A percentile compares a stretch with the other conserved stretches of the same genome.
These are phyloP conservation scores for Epinotia bilunana DNA, from an alignment of 2,888 invertebrate species.

Conservation along the genomic window DNA sequence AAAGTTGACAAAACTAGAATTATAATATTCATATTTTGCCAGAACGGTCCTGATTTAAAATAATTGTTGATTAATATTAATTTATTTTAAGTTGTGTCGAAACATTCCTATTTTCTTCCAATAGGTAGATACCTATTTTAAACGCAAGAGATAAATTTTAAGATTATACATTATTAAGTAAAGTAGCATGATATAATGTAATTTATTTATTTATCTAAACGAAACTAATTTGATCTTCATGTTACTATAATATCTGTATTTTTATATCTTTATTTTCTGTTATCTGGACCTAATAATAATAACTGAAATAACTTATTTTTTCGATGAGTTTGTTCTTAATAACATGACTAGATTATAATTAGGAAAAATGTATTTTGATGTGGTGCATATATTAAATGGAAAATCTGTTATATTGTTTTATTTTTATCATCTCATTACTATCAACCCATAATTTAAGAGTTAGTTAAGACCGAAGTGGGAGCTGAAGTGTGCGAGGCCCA, in stretches of 20 bases:
- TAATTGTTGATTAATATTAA: background rate
- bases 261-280: conserved; percentile 16
- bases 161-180: background rate
- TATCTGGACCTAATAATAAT: conserved; percentile 10
- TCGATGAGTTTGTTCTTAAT: conserved; percentile 27
- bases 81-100: background rate
- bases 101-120: conserved; percentile 24
- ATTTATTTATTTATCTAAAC: background rate
- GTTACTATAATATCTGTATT: conserved; percentile 1
- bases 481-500: too few species aligned
- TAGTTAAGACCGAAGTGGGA: too few species aligned
- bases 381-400: conserved; percentile 36
- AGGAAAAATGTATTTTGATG: conserved; percentile 41
- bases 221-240: background rate
- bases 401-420: conserved; percentile 17
- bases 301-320: conserved; percentile 28
- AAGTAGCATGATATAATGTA: background rate
- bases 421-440: background rate
- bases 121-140: background rate
- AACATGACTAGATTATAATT: conserved; percentile 2
- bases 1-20: background rate
- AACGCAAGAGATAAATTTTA: background rate
- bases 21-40: background rate
- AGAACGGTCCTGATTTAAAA: conserved; percentile 1
- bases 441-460: too few species aligned